Conservation (phyloP, 2,888 invertebrate species). For the Acrobasis consociella region DNA sequence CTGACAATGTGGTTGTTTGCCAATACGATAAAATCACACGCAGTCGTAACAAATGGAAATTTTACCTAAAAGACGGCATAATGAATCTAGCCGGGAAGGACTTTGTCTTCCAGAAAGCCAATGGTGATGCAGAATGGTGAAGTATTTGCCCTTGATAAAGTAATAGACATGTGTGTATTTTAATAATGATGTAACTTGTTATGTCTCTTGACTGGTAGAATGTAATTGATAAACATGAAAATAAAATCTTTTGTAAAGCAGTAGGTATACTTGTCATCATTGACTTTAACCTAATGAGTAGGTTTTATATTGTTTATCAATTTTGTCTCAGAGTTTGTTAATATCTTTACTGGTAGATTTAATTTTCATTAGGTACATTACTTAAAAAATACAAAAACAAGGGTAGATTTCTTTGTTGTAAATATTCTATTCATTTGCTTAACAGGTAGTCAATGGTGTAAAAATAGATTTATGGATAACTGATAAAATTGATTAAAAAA, state of each 20-base stretch:
- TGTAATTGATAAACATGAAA: conserved; percentile 39
- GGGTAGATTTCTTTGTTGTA: conserved; percentile 7
- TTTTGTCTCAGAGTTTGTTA: conserved; percentile 9
- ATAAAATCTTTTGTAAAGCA: conserved; percentile 34
- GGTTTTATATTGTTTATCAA: conserved; percentile 14
- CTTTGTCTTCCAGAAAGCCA: conserved; percentile 99
- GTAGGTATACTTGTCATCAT: conserved; percentile 19
- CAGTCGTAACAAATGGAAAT: conserved; percentile 99
- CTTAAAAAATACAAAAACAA: not conserved
- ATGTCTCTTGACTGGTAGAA: conserved; percentile 54
- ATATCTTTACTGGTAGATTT: conserved; percentile 3
- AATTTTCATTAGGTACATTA: conserved; percentile 6
- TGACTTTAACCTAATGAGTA: conserved; percentile 14
- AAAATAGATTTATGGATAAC: conserved; percentile 1
- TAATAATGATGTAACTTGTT: conserved; percentile 61
- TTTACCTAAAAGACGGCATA: conserved; percentile 99
- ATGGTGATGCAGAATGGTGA: conserved; percentile 99
- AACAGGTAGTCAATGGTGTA: conserved; percentile 13
- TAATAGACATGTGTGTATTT: conserved; percentile 61
- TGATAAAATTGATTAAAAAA: conserved; percentile 1
- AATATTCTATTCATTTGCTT: conserved; percentile 3
- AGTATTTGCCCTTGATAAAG: conserved; percentile 39
- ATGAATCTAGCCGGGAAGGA: conserved; percentile 99
- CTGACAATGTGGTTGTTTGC: conserved; percentile 99
- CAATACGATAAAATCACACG: conserved; percentile 99